Evolutionary conservation across 2,113 vertebrate genomes (phyloP).

Genomic region (Poeciliopsis prolifica): DNA sequence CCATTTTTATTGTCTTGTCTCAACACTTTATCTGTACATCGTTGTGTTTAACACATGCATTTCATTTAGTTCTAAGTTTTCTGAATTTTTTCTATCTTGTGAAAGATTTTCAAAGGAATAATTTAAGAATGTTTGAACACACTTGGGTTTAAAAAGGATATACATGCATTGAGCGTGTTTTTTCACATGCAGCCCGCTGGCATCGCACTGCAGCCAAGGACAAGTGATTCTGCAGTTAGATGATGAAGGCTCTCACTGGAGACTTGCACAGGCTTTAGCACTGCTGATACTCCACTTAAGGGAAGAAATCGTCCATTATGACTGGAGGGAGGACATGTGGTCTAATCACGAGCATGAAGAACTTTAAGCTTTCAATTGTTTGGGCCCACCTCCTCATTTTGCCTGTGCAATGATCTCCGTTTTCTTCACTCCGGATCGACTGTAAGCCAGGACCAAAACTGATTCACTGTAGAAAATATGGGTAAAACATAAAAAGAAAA

Average conservation of each 20-base stretch:
- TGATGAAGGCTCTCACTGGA: not conserved
- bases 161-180: not conserved
- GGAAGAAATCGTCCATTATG: slow-evolving; percentile 51
- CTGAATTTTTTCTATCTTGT: not conserved
- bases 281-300: slow-evolving; percentile 35
- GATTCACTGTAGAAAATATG: slow-evolving; percentile 2
- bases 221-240: slow-evolving; percentile 10
- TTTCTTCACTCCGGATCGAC: slow-evolving; percentile 8
- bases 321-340: slow-evolving; percentile 47
- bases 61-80: too few species aligned
- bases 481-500: not conserved
- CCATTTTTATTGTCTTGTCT: not conserved
- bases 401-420: slow-evolving; percentile 24
- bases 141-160: not conserved
- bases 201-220: slow-evolving; percentile 42
- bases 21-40: too few species aligned
- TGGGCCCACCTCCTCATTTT: slow-evolving; percentile 36
- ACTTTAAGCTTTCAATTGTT: slow-evolving; percentile 61
- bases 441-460: not conserved
- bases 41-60: too few species aligned
- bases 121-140: not conserved
- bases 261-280: not conserved
- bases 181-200: slow-evolving; percentile 20
- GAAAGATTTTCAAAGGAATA: not conserved
- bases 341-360: slow-evolving; percentile 37